Base-by-base conservation (phyloP, 2,888 invertebrate species). In the Dasysyrphus tricinctus region DNA sequence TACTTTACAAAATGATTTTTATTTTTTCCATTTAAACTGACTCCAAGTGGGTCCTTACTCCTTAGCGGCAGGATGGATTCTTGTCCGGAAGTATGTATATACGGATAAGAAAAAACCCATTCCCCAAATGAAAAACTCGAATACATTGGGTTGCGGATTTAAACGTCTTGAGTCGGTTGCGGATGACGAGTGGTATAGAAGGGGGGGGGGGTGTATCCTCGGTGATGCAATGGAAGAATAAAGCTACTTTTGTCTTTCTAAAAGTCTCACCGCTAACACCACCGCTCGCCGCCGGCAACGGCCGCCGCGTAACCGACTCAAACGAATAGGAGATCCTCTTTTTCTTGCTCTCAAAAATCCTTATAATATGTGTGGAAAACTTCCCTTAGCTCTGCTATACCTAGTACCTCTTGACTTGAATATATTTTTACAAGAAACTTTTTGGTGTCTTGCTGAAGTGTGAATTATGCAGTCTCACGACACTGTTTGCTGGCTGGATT, bases 391-490 rank as follows among this genome's bases (percentile, higher is more conserved):
- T 4, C 7, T 19, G 7, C n/a, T 51, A n/a, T 32, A 8, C 14
- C 24, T 29, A n/a, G n/a, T n/a, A 61, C 61, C 37, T 34, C 73
- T 70, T 78, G 74, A 63, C 63, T 82, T 75, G 70, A 75, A 86
- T 39, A 86, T 39, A 69, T 70, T 82, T 72, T 78, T 72, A 59
- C 69, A 72, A 73, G 73, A 39, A 47, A 57, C 37, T 37, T 39
- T 11, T 34, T 14, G 12, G 24, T 73, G 24, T 74, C 74, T 44
- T 63, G 69, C 37, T 75, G 65, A 87, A 87, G 87, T 87, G 83
- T 87, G 76, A 87, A 87, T 87, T 87, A 83, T 87, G 79, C 87
- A 83, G 79, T 83, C 61, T 72, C 67, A 83, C 61, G 80, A 82
- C 67, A 75, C 63, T 79, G 69, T 82, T 80, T 54, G 51, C 42